Conservation (phyloP, 2,888 invertebrate genomes). For the Limnephilus marmoratus region DNA sequence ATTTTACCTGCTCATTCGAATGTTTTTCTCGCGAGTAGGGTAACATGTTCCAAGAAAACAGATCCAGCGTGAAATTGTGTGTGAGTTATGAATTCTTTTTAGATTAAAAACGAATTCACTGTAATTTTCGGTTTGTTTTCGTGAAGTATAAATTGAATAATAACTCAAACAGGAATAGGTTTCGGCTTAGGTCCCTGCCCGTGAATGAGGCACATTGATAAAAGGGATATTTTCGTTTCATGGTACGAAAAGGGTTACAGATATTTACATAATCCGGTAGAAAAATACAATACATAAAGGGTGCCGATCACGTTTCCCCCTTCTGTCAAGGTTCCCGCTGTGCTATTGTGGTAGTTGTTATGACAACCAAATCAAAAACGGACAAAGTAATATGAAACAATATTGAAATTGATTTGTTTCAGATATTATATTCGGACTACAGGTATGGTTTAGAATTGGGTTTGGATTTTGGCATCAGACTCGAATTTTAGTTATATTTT, state of each 20-base stretch:
- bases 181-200: not conserved
- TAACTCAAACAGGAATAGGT: constrained; percentile 21
- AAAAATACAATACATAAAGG: not conserved
- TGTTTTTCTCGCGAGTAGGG: constrained; percentile 19
- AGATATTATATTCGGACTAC: not conserved
- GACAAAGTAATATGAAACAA: not conserved
- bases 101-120: constrained; percentile 23
- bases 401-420: not conserved
- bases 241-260: not conserved
- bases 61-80: constrained; percentile 9
- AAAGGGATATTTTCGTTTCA: not conserved
- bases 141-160: not conserved
- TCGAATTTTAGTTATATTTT: not conserved
- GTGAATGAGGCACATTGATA: not conserved
- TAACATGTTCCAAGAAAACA: not conserved
- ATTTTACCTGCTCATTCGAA: constrained; percentile 30
- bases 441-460: not conserved
- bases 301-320: not conserved
- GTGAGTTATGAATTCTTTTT: constrained; percentile 24
- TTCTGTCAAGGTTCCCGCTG: not conserved
- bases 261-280: not conserved
- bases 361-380: not conserved
- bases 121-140: constrained; percentile 15
- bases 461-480: not conserved
- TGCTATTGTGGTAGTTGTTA: not conserved